These are phyloP conservation scores for Sylvia borin DNA, from an alignment of 2,797 vertebrate species.

Conservation along the genomic window DNA sequence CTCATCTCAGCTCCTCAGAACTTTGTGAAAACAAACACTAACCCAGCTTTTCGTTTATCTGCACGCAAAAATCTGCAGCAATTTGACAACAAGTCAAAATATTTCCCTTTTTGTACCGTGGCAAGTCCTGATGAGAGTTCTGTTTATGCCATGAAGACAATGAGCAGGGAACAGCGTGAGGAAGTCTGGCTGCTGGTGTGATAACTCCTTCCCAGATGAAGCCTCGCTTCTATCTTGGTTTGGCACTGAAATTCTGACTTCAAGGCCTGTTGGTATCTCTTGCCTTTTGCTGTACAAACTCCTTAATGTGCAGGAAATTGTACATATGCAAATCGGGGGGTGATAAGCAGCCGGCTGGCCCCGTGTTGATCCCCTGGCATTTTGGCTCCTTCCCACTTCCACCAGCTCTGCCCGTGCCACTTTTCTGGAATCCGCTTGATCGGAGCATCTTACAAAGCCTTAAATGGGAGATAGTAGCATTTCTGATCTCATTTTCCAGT, in stretches of 20 bases:
- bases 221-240: not conserved
- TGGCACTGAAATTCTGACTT: slow-evolving; percentile 10
- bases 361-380: not conserved
- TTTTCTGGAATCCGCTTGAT: slow-evolving; percentile 41
- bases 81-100: not conserved
- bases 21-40: not conserved
- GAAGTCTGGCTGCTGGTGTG: not conserved
- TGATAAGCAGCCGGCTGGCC: not conserved
- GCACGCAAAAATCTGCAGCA: not conserved
- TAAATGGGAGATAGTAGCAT: slow-evolving; percentile 72
- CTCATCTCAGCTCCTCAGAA: not conserved
- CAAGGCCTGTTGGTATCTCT: slow-evolving; percentile 33
- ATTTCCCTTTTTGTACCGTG: not conserved
- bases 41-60: not conserved
- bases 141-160: not conserved
- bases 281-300: slow-evolving; percentile 39
- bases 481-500: slow-evolving; percentile 82
- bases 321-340: not conserved
- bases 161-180: not conserved
- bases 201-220: not conserved
- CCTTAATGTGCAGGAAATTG: slow-evolving; percentile 19
- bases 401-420: not conserved
- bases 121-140: not conserved
- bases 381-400: slow-evolving; percentile 26
- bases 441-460: slow-evolving; percentile 41